Evolutionary conservation across 2,797 vertebrate species (phyloP).

Genomic region (Gadopsis bispinosus): DNA sequence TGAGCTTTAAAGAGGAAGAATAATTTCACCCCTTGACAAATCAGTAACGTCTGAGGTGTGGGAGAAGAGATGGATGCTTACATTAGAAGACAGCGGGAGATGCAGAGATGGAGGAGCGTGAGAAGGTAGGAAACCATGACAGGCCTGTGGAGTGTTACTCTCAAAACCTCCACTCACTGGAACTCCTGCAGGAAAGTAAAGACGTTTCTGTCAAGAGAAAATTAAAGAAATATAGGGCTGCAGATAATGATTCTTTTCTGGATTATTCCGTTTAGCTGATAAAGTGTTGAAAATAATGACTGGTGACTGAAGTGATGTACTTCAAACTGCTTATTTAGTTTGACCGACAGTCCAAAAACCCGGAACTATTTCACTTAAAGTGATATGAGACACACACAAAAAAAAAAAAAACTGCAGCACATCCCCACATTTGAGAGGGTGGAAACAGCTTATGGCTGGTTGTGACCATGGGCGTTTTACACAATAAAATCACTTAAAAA

Average conservation of each 20-base stretch:
- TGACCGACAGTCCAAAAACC: background rate
- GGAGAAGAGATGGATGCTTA: conserved; percentile 48
- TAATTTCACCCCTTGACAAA: background rate
- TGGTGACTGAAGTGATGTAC: background rate
- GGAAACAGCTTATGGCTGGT: background rate
- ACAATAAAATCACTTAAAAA: background rate
- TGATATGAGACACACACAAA: background rate
- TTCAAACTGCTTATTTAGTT: conserved; percentile 10
- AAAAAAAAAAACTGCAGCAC: background rate
- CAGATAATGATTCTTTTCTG: background rate
- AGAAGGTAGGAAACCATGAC: conserved; percentile 63
- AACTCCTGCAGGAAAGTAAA: conserved; percentile 49
- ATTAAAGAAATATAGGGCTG: background rate
- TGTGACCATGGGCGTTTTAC: background rate
- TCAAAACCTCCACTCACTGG: conserved; percentile 55
- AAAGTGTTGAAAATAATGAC: background rate
- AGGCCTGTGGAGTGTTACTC: conserved; percentile 55
- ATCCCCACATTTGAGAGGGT: background rate
- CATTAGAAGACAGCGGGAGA: conserved; percentile 78
- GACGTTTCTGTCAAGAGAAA: conserved; percentile 16
- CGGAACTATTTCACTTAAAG: background rate
- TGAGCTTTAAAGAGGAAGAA: background rate
- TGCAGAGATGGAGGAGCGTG: conserved; percentile 53
- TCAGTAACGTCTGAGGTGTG: background rate
- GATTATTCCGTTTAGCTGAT: background rate